phyloP scores from a whole-genome alignment of 1,140 invertebrate genomes.

The Drosophila teissieri region DNA sequence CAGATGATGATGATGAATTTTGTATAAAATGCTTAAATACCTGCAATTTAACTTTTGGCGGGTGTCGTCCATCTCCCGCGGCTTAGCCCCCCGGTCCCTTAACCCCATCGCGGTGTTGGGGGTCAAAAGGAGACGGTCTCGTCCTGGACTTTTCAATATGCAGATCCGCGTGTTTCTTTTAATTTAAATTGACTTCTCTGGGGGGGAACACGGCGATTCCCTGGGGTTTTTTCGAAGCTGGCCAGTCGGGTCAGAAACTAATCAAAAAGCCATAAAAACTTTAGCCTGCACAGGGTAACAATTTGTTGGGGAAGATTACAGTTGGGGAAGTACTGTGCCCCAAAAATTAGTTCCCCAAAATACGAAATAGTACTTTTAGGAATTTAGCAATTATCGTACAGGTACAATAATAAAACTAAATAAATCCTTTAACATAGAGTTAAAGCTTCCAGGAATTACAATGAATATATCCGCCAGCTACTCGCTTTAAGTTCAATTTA shows the following conservation, averaged over 20 bases:
- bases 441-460: not conserved
- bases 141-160: slow-evolving; percentile 62
- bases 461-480: not conserved
- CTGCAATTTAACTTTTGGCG: slow-evolving; percentile 82
- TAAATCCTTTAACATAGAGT: not conserved
- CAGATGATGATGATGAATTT: slow-evolving; percentile 77
- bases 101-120: not conserved
- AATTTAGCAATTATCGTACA: too few species aligned
- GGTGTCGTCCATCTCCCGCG: slow-evolving; percentile 33
- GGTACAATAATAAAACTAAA: too few species aligned
- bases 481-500: slow-evolving; percentile 30
- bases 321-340: too few species aligned
- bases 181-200: slow-evolving; percentile 76
- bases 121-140: not conserved
- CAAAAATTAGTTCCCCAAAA: not conserved
- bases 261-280: slow-evolving; percentile 83
- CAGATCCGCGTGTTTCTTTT: slow-evolving; percentile 62
- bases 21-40: slow-evolving; percentile 84
- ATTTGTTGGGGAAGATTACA: slow-evolving; percentile 1
- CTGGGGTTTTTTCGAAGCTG: slow-evolving; percentile 26
- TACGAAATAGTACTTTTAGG: too few species aligned
- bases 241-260: slow-evolving; percentile 61
- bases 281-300: slow-evolving; percentile 30
- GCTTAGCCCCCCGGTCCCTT: not conserved
- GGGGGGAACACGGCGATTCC: slow-evolving; percentile 31